Conservation (phyloP, 2,113 vertebrate species). For the Pelecanoides urinatrix region DNA sequence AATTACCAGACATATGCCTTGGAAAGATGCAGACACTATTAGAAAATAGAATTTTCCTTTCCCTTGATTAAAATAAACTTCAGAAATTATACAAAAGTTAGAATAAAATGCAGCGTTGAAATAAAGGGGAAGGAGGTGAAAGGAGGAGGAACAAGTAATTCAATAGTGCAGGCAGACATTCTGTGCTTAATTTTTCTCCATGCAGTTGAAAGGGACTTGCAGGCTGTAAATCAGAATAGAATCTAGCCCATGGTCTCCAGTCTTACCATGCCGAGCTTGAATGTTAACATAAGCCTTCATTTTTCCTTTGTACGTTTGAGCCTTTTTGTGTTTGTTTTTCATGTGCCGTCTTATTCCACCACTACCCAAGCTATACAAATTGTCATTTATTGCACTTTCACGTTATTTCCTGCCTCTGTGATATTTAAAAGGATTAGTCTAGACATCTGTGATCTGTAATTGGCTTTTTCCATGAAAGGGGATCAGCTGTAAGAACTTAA, state of each 20-base stretch:
- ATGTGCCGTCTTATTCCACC: conserved; percentile 5
- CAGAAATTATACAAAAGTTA: neutral
- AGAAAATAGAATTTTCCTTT: conserved; percentile 12
- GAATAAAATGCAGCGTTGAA: neutral
- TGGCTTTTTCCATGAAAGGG: conserved; percentile 62
- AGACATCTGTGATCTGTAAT: conserved; percentile 69
- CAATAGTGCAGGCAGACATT: conserved; percentile 10
- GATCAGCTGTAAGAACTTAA: conserved; percentile 69
- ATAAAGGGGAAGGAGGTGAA: neutral
- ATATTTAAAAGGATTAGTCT: conserved; percentile 69
- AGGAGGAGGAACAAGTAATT: conserved; percentile 14
- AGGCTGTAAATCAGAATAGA: conserved; percentile 40
- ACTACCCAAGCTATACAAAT: conserved; percentile 36
- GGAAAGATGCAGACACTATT: conserved; percentile 16
- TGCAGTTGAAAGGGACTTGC: conserved; percentile 48
- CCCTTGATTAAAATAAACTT: conserved; percentile 35
- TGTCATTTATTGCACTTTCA: conserved; percentile 59
- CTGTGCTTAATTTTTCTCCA: conserved; percentile 44
- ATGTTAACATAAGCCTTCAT: conserved; percentile 39
- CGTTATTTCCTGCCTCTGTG: conserved; percentile 61
- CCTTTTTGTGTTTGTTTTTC: conserved; percentile 59
- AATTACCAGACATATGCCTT: conserved; percentile 45
- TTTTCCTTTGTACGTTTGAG: conserved; percentile 21
- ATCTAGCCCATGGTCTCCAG: conserved; percentile 1
- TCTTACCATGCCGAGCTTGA: neutral